A percentile compares a stretch with the other conserved stretches of the same genome.
phyloP scores from a whole-genome alignment of 2,113 vertebrate genomes.

The Lutjanus erythropterus region DNA sequence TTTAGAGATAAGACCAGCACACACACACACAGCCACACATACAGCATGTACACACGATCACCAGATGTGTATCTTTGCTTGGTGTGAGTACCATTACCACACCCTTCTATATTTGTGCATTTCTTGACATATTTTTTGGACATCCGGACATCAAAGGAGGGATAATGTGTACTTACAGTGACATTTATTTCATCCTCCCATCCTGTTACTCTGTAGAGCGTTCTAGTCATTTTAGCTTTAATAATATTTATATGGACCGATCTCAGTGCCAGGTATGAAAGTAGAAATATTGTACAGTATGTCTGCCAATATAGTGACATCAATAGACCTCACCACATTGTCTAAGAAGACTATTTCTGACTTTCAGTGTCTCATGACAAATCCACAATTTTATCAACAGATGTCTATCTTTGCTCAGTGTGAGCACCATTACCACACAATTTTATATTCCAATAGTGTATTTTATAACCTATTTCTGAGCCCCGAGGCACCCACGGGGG shows the following conservation, averaged over 20 bases:
- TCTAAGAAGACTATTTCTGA: constrained; percentile 27
- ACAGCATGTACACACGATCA: constrained; percentile 13
- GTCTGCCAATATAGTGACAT: not conserved
- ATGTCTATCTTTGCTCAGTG: constrained; percentile 28
- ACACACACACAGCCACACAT: constrained; percentile 4
- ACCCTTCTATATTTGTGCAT: constrained; percentile 4
- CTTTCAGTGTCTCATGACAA: not conserved
- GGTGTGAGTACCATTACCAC: not conserved
- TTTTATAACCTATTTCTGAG: constrained; percentile 16
- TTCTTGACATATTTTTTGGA: constrained; percentile 16
- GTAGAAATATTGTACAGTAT: not conserved
- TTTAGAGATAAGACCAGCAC: constrained; percentile 48
- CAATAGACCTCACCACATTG: not conserved
- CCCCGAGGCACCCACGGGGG: not conserved
- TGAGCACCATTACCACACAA: not conserved
- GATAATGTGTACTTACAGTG: not conserved
- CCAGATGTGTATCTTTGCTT: not conserved
- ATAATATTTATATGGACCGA: not conserved
- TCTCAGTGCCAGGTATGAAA: not conserved
- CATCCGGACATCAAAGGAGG: not conserved
- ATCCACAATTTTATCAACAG: too few species aligned
- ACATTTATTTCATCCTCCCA: not conserved
- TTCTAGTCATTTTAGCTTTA: not conserved
- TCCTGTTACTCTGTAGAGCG: not conserved
- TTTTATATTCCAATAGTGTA: constrained; percentile 5